Evolutionary conservation across 2,113 vertebrate genomes (phyloP), one percentile per base, ranked within the genome.

Genomic region (Pyxicephalus adspersus): DNA sequence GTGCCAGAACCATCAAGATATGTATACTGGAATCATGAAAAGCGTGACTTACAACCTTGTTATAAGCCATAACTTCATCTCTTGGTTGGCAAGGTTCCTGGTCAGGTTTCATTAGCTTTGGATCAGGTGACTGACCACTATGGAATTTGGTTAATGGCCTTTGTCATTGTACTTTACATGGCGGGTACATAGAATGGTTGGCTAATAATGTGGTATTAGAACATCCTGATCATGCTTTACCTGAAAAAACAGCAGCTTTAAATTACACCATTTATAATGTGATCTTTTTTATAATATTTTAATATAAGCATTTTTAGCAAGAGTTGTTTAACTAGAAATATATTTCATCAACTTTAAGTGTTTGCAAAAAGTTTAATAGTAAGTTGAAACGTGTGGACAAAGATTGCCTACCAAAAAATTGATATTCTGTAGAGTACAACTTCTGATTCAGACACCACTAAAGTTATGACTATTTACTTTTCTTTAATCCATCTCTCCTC

Each of bases 131-230:
- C 22, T 58, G n/a, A 58, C n/a, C 20, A 22, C 57, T 58, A n/a
- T 22, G n/a, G 57, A 58, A 22, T 58, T 45, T 58, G 57, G n/a
- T 58, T 58, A 58, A 58, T 58, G 57, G 20, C 57, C n/a, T 58
- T 22, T 58, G 19, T n/a, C 57, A 23, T 58, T 58, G 57, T 58
- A 58, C 22, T 58, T 58, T 61, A 23, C 22, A 61, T 61, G 58
- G 58, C 9, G 15, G 25, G 58, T 61, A 25, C 23, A 15, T 13
- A 25, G 9, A 25, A 61, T 25, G 58, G 58, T 15, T 61, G 58
- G 26, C 22, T 61, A 61, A 61, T 3, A 61, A 22, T 11, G 11
- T 61, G 13, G n/a, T 5, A 13, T 61, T 61, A 25, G 22, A 25
- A 61, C 22, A 22, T 23, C 4, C 23, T 61, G 23, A 6, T 61